Conservation (phyloP, 2,113 vertebrate species). For the Labrus mixtus region DNA sequence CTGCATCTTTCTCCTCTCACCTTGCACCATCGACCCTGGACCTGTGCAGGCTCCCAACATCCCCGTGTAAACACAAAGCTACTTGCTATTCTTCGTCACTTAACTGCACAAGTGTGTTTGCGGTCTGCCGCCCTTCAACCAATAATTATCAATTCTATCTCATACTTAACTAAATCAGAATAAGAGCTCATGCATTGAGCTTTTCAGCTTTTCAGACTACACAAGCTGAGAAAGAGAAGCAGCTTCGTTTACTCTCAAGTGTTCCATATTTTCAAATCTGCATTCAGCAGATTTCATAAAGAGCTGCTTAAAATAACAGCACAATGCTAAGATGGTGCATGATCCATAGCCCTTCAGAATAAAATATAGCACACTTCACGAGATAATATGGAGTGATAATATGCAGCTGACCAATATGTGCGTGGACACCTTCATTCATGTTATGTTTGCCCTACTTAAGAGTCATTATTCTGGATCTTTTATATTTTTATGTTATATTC, state of each 20-base stretch:
- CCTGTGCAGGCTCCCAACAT: constrained; percentile 22
- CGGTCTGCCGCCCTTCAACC: constrained; percentile 42
- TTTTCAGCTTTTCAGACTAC: constrained; percentile 13
- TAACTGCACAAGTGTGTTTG: constrained; percentile 23
- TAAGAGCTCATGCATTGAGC: not conserved
- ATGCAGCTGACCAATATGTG: no score
- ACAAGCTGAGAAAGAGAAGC: not conserved
- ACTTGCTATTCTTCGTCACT: constrained; percentile 48
- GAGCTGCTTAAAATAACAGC: not conserved
- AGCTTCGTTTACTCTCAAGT: constrained; percentile 20
- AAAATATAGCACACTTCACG: not conserved
- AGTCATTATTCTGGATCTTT: not conserved
- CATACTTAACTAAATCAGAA: constrained; percentile 44
- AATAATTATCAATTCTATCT: constrained; percentile 32
- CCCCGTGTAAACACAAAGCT: constrained; percentile 50
- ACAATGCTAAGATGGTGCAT: not conserved
- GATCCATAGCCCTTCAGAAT: not conserved
- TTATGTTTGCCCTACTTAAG: not conserved
- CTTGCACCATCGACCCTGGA: constrained; percentile 55
- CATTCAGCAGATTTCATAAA: constrained; percentile 9
- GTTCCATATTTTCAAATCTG: constrained; percentile 28
- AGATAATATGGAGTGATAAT: constrained; percentile 2
- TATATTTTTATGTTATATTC: not conserved
- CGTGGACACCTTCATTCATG: not conserved
- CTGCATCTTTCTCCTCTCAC: constrained; percentile 53